phyloP scores from a whole-genome alignment of 2,113 vertebrate genomes.

The Alligator mississippiensis region DNA sequence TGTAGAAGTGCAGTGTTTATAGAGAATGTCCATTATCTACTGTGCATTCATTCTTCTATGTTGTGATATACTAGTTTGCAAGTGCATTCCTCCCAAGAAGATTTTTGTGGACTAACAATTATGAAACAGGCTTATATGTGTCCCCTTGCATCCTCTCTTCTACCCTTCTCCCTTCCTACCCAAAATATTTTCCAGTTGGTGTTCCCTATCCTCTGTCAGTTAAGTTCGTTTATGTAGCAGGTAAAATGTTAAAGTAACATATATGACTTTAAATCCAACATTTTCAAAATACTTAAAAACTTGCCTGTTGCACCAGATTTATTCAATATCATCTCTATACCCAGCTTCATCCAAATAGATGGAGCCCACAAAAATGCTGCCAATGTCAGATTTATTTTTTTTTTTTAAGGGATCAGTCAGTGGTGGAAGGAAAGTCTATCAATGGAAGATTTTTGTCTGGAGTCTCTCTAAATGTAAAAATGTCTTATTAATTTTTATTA shows the following conservation, averaged over 20 bases:
- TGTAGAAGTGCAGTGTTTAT: not conserved
- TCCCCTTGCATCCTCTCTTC: no score
- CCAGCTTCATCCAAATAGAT: not conserved
- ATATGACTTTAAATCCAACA: not conserved
- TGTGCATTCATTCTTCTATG: no score
- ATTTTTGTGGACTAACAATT: no score
- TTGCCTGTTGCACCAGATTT: not conserved
- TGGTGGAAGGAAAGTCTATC: not conserved
- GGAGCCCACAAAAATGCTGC: not conserved
- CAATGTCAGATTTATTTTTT: not conserved
- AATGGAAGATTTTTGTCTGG: not conserved
- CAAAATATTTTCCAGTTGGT: no score
- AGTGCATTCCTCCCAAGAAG: no score
- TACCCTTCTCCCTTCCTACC: no score
- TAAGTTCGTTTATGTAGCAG: not conserved
- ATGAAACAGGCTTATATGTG: no score
- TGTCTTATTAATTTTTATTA: conserved; percentile 39
- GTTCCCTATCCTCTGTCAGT: not conserved
- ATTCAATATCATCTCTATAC: not conserved
- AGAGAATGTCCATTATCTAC: not conserved
- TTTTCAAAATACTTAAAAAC: not conserved
- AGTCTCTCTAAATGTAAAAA: conserved; percentile 14
- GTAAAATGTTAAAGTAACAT: not conserved
- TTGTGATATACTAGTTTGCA: no score
- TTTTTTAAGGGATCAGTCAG: conserved; percentile 42